Conservation (phyloP, 1,140 invertebrate genomes). For the Orius insidiosus region DNA sequence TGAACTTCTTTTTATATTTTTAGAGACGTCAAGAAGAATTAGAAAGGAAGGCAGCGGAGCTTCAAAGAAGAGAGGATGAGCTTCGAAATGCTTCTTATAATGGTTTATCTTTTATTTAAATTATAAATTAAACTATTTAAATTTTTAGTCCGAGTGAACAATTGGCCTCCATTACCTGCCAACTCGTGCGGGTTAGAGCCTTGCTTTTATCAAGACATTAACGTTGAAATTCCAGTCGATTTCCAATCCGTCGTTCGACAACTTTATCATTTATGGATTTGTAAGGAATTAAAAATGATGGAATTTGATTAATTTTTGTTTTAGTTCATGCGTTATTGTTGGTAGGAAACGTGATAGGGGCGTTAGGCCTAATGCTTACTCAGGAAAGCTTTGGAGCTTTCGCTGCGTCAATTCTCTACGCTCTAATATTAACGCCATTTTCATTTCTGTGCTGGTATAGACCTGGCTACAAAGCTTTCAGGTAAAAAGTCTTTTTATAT, state of each 20-base stretch:
- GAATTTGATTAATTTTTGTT: constrained; percentile 26
- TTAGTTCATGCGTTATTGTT: constrained; percentile 76
- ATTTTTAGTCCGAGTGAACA: constrained; percentile 63
- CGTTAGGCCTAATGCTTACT: constrained; percentile 49
- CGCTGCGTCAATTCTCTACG: constrained; percentile 75
- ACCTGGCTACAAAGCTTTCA: constrained; percentile 72
- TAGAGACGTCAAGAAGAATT: constrained; percentile 68
- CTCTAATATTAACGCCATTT: constrained; percentile 84
- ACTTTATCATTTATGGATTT: constrained; percentile 93
- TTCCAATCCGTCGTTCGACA: constrained; percentile 91
- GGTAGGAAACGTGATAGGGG: constrained; percentile 70
- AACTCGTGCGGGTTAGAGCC: constrained; percentile 66
- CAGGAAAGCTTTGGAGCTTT: constrained; percentile 56
- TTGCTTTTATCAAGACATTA: constrained; percentile 99
- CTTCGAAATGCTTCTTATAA: constrained; percentile 51
- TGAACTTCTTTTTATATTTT: constrained; percentile 18
- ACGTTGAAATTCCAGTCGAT: constrained; percentile 95
- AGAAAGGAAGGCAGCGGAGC: constrained; percentile 68
- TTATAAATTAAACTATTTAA: background rate
- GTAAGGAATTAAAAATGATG: constrained; percentile 38
- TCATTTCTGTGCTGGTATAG: constrained; percentile 96
- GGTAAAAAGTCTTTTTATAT: constrained; percentile 29
- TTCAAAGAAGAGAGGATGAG: constrained; percentile 78
- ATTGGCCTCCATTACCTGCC: constrained; percentile 93
- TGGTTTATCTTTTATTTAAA: constrained; percentile 26